phyloP scores from a whole-genome alignment of 2,797 vertebrate species.

The Muscicapa striata region DNA sequence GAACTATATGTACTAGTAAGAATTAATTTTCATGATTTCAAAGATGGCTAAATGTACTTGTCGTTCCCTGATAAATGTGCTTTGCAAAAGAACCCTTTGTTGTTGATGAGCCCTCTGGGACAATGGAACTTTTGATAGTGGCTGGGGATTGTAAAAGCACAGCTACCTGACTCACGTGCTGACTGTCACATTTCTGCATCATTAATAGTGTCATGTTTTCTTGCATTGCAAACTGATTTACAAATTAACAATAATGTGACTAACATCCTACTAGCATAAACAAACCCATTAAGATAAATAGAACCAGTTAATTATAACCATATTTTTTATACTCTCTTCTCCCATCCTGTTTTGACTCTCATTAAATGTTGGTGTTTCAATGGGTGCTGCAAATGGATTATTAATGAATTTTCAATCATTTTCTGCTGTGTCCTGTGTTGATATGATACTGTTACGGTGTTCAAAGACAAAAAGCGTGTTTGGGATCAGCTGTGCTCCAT shows the following conservation, averaged over 20 bases:
- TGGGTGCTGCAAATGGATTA: not conserved
- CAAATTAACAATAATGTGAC: slow-evolving; percentile 2
- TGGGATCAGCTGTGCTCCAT: not conserved
- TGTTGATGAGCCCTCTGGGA: not conserved
- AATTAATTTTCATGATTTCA: not conserved
- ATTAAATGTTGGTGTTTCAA: not conserved
- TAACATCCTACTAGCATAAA: not conserved
- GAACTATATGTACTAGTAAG: not conserved
- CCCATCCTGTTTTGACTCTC: not conserved
- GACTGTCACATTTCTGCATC: not conserved
- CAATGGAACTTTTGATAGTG: not conserved
- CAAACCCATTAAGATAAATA: slow-evolving; percentile 19
- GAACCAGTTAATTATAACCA: not conserved
- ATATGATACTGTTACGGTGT: fast-evolving
- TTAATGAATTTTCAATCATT: not conserved
- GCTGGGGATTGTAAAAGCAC: not conserved
- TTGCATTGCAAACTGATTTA: not conserved
- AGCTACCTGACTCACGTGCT: slow-evolving; percentile 15
- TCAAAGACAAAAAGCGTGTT: not conserved
- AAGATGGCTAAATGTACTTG: not conserved
- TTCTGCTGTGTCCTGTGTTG: not conserved
- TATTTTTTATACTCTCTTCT: not conserved
- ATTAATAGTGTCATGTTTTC: not conserved
- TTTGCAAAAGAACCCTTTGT: not conserved
- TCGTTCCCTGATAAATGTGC: not conserved